Percentiles rank a stretch among this genome's conserved stretches.
phyloP scores from a whole-genome alignment of 2,888 invertebrate species.

The Tenthredo notha region DNA sequence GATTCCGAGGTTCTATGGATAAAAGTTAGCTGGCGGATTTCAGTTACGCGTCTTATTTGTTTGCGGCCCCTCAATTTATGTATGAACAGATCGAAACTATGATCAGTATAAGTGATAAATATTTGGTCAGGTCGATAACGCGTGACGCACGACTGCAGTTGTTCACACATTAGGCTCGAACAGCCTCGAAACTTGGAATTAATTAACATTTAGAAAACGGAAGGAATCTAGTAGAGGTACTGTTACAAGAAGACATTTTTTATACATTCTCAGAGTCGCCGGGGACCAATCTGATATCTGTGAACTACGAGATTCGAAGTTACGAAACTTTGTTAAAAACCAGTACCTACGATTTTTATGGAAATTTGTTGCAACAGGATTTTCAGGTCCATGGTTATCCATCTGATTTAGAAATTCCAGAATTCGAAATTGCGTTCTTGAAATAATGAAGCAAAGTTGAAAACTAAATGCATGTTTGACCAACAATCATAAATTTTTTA shows the following conservation, averaged over 20 bases:
- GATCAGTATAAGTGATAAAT: slow-evolving; percentile 3
- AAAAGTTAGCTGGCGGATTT: too few relatives aligned
- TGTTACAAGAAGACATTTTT: not conserved
- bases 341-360: not conserved
- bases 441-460: not conserved
- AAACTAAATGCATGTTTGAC: too few relatives aligned
- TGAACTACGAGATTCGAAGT: not conserved
- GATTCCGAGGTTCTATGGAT: too few relatives aligned
- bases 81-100: not conserved
- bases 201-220: not conserved
- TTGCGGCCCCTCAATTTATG: too few relatives aligned
- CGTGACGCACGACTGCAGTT: not conserved
- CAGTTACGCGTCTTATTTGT: too few relatives aligned
- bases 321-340: not conserved
- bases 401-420: not conserved
- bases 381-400: not conserved
- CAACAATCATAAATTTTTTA: too few relatives aligned
- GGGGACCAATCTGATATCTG: not conserved
- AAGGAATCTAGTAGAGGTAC: not conserved
- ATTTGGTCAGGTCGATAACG: slow-evolving; percentile 25
- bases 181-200: not conserved
- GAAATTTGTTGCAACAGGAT: not conserved
- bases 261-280: not conserved
- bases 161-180: not conserved
- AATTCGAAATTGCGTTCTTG: not conserved